Base-by-base conservation (phyloP, 2,888 invertebrate genomes). In the Helleia helle region DNA sequence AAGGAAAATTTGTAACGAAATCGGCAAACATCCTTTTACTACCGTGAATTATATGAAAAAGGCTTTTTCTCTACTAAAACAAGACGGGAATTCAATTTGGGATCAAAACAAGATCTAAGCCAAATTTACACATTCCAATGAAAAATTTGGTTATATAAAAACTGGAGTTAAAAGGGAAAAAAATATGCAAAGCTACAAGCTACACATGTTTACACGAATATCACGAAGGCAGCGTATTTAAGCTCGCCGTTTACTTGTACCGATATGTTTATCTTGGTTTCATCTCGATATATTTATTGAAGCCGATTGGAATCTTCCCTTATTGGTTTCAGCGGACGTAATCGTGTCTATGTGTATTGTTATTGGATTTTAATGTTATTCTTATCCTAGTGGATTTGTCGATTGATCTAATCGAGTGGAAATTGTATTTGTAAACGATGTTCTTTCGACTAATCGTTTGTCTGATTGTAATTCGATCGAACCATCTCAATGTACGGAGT, bases 241-340 rank as follows among this genome's bases (percentile, higher is more conserved):
- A 77, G 73, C 64, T 67, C 59, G 65, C 65, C 65, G 63, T 58
- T 56, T 43, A 29, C 24, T 59, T 40, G 59, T 58, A 63, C 53
- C 69, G 69, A 72, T 73, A 70, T 80, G 69, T 80, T 81, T 77
- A 76, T 76, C 71, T 76, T 76, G 63, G 70, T 70, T 70, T 77
- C 74, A 73, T 77, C 68, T 72, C 72, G 71, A 77, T 73, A 72
- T 76, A 76, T 77, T 77, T 79, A 75, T 76, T 72, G 71, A 67
- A 62, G 68, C 61, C 68, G 65, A 65, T 65, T 66, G 59, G 58
- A 59, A 65, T 67, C 63, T 64, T 61, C 67, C 59, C 67, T 66
- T 77, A 73, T 77, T 71, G 71, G 63, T 72, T 71, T 56, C 62
- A 50, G 68, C 63, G 56, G 54, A 58, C 65, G 65, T 59, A n/a